Base-by-base conservation (phyloP, 1,140 invertebrate species). In the Capitella teleta region DNA sequence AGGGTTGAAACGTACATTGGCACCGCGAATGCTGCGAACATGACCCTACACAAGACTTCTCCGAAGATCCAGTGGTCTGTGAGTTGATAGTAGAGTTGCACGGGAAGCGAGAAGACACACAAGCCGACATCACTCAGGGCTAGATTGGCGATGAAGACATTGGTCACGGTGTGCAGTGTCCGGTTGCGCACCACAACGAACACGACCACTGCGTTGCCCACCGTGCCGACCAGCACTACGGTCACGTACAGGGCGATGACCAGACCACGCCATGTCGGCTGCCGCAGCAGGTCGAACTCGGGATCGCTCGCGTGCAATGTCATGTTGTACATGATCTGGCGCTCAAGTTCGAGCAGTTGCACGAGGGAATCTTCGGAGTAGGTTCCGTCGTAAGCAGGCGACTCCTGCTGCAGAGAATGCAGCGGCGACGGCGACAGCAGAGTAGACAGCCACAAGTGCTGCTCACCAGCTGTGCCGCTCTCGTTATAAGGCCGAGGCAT, bases 81-180 rank as follows among this genome's bases (percentile, higher is more conserved):
- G 62, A 92, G 89, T 3, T 86, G 87, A 69, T 96, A 95, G 4
- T 93, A 73, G 0, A 72, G 62, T 30, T 72, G 68, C 43, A 73
- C 58, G 34, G 70, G 93, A 14, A 97, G 85, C 3, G 89, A 88
- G 58, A 97, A 80, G 2, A 86, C 76, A 64, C 92, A 96, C 28
- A 98, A 74, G 1, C 96, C 66, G 44, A 98, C 87, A 66, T 98
- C 94, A n/a, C 90, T 91, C 21, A 96, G 70, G 0, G 93, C 93
- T 43, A 98, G 73, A 67, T 95, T 96, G 16, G 86, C 86, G 59
- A 98, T 98, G 71, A 98, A 98, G 40, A 94, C 81, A 71, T 98
- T 98, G 25, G 94, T 98, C 0, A 97, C 93, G 0, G 90, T 94
- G 66, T 93, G 90, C 87, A 98, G 95, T 28, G 85, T 81, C 23